phyloP scores from a whole-genome alignment of 2,797 vertebrate genomes.

The Dicrostonyx torquatus region DNA sequence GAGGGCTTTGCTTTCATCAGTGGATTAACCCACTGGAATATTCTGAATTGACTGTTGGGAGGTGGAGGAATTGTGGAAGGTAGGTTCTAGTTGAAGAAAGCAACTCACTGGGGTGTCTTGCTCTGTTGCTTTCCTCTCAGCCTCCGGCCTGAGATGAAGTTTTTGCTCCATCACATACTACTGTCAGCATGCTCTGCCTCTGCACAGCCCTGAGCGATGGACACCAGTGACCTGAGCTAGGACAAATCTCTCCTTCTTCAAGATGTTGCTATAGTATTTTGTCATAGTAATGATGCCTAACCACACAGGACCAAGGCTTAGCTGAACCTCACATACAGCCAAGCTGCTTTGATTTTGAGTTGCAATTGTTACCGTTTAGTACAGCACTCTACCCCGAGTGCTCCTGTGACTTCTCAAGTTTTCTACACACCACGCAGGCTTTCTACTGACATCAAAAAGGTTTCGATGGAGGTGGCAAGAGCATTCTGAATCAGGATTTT shows the following conservation, averaged over 20 bases:
- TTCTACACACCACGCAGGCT: not conserved
- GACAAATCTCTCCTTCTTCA: not conserved
- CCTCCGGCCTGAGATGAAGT: not conserved
- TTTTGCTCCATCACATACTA: not conserved
- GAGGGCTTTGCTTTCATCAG: not conserved
- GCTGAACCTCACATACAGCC: not conserved
- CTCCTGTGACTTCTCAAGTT: not conserved
- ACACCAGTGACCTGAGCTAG: not conserved
- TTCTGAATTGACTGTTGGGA: not conserved
- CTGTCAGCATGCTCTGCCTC: not conserved
- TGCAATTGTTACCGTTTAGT: not conserved
- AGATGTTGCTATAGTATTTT: not conserved
- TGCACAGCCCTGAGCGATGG: not conserved
- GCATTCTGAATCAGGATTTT: not conserved
- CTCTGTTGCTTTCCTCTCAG: not conserved
- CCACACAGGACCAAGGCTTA: not conserved
- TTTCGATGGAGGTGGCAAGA: not conserved
- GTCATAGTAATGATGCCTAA: not conserved
- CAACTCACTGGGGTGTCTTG: not conserved
- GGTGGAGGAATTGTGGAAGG: not conserved
- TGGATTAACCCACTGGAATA: not conserved
- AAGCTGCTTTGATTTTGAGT: not conserved
- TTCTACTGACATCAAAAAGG: not conserved
- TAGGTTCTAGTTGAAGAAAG: not conserved
- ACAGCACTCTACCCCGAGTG: not conserved